Evolutionary conservation across 2,797 vertebrate species (phyloP), one percentile per base, ranked within the genome.

Genomic region (Pyrrhura leucotis): DNA sequence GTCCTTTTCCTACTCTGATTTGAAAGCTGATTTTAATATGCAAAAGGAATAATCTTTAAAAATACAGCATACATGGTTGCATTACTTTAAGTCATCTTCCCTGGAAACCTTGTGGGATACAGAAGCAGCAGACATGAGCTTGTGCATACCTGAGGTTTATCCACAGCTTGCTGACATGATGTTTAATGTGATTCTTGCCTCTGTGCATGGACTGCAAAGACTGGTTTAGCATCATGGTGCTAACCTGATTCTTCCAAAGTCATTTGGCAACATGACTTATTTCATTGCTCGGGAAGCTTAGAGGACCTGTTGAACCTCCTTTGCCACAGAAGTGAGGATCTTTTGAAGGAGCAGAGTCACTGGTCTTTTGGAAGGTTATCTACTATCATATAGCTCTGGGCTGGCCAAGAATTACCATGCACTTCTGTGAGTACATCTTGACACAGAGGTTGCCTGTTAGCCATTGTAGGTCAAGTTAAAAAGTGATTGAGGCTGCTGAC

Each of bases 11-110:
- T 63, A 10, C 35, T 80, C 29, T 25, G 29, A 4, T 83, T 74
- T 53, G 22, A 82, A 79, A 88, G 42, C 25, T 62, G 25, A 37
- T 89, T 88, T 84, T 93, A 42, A 50, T 73, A 28, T 54, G 21
- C 18, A 61, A 62, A n/a, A 82, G 19, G 31, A 51, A 56, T 51
- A 56, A 51, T 66, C 13, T 40, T 65, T 56, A 85, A 85, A 91
- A 81, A 40, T 40, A 12, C 6, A 4, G 15, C 11, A 4, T 28
- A 37, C 45, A 26, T 69, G 8, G 3, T 12, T 58, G 15, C 25
- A 44, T 86, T 78, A 78, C 74, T 85, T 44, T 63, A 82, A 68
- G 72, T 37, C 12, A 13, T 65, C 53, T 87, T 71, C 12, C 25
- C 7, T 78, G 33, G 25, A 81, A 87, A 17, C 11, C 31, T 81